Conservation (phyloP, 2,888 invertebrate genomes). For the Tipula vernalis region DNA sequence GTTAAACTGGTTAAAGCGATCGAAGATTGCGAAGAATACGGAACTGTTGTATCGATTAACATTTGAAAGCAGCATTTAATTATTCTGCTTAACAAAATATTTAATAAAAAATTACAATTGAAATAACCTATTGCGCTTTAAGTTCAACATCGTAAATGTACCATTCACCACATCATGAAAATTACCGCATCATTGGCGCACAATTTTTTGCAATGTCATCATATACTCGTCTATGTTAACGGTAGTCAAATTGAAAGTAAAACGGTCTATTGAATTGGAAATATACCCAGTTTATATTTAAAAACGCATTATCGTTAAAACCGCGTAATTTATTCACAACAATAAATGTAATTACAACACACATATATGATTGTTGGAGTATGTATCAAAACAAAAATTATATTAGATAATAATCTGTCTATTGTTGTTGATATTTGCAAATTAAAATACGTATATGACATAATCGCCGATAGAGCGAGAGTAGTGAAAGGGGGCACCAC, state of each 20-base stretch:
- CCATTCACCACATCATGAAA: not conserved
- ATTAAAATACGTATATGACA: not conserved
- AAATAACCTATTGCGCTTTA: not conserved
- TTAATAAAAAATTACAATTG: not conserved
- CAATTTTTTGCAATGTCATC: not conserved
- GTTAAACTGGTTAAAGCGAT: too few species aligned
- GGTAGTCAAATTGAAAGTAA: not conserved
- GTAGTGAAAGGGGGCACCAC: not conserved
- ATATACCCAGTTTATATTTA: not conserved
- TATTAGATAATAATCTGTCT: not conserved
- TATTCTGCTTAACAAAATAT: not conserved
- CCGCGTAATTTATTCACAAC: not conserved
- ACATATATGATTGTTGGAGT: not conserved
- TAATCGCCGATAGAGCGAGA: not conserved
- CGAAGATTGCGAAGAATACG: not conserved
- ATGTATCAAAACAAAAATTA: not conserved
- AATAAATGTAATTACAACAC: not conserved
- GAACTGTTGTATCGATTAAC: not conserved
- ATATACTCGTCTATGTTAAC: not conserved
- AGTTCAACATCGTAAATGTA: not conserved
- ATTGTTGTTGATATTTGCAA: not conserved
- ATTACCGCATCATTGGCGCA: not conserved
- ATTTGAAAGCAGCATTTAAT: not conserved
- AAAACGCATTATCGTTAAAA: not conserved
- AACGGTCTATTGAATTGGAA: not conserved